Evolutionary conservation across 2,888 invertebrate species (phyloP).

Genomic region (Petrolisthes cinctipes): DNA sequence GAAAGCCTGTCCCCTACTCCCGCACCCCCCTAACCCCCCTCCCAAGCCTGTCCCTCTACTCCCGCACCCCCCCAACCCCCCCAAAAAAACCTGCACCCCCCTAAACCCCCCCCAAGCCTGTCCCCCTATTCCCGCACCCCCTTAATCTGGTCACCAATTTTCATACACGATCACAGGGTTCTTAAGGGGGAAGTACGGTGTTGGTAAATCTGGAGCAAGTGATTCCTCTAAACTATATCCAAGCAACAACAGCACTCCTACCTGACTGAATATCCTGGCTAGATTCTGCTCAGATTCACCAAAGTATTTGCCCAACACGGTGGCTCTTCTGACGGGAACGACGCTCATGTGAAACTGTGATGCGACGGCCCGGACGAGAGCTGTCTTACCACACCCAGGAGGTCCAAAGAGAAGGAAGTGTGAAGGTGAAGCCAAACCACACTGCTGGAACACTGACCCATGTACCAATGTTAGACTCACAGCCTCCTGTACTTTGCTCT

Average conservation of each 20-base stretch:
- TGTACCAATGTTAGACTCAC: conserved; percentile 44
- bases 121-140: too few relatives aligned
- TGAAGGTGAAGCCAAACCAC: conserved; percentile 47
- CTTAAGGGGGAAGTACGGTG: too few relatives aligned
- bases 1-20: too few relatives aligned
- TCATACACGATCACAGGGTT: too few relatives aligned
- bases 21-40: too few relatives aligned
- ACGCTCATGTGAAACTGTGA: conserved; percentile 46
- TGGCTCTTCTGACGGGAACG: conserved; percentile 55
- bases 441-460: conserved; percentile 38
- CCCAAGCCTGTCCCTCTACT: too few relatives aligned
- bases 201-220: too few relatives aligned
- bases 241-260: conserved; percentile 5
- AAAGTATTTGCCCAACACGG: conserved; percentile 64
- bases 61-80: too few relatives aligned
- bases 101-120: too few relatives aligned
- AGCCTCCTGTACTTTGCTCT: conserved; percentile 29
- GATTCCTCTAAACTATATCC: neutral
- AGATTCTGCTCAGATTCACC: conserved; percentile 63
- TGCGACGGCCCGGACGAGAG: conserved; percentile 46
- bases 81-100: too few relatives aligned
- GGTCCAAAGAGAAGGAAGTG: conserved; percentile 61
- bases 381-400: conserved; percentile 61
- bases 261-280: conserved; percentile 50
- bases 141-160: too few relatives aligned